A percentile compares a stretch with the other conserved stretches of the same genome.
Conservation (phyloP, 2,888 invertebrate species). For the Aphidius colemani region DNA sequence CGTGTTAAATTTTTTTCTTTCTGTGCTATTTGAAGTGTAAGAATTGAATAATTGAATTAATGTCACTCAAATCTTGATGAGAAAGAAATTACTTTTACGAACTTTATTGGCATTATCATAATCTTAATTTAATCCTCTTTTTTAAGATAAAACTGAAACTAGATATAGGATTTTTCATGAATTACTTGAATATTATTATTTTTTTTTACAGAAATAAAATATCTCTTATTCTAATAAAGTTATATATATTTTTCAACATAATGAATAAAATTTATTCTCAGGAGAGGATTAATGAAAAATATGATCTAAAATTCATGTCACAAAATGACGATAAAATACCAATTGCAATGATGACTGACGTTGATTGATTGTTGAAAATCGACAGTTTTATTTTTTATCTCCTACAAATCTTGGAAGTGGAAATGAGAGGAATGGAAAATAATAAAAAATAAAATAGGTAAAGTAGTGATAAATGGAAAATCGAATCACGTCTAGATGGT, state of each 20-base stretch:
- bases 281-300: not conserved
- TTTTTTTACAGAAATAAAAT: not conserved
- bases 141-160: too few species aligned
- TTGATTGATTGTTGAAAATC: constrained; percentile 24
- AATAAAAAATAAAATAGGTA: not conserved
- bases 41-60: too few species aligned
- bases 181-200: not conserved
- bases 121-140: too few species aligned
- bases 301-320: not conserved
- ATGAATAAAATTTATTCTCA: not conserved
- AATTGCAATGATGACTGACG: not conserved
- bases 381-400: constrained; percentile 8
- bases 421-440: constrained; percentile 21
- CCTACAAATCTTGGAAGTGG: constrained; percentile 12
- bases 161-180: not conserved
- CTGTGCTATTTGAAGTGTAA: too few species aligned
- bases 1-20: too few species aligned
- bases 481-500: constrained; percentile 33
- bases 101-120: too few species aligned
- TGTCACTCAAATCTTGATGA: too few species aligned
- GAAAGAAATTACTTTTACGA: too few species aligned
- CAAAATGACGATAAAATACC: not conserved
- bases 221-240: not conserved
- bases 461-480: constrained; percentile 35
- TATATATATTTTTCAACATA: too few species aligned